phyloP scores from a whole-genome alignment of 2,888 invertebrate species.

The Stomorhina lunata region DNA sequence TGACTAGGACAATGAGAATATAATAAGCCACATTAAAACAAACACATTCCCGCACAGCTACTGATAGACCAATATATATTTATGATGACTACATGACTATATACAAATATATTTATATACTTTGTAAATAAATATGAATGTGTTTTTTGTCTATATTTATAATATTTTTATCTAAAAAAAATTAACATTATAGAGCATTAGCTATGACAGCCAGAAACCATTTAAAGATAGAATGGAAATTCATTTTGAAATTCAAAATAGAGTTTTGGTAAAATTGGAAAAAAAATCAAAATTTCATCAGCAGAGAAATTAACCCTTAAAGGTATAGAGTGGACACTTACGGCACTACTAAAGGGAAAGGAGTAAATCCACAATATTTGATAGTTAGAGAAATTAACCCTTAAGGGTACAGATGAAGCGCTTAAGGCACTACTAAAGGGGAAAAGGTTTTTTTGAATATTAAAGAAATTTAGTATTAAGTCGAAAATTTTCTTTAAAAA shows the following conservation, averaged over 20 bases:
- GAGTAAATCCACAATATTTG: no score
- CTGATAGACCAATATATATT: no score
- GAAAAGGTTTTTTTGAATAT: no score
- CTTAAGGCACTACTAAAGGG: no score
- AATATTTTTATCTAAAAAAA: slow-evolving; percentile 36
- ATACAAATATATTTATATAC: neutral
- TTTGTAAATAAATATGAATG: neutral
- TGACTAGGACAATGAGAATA: slow-evolving; percentile 41
- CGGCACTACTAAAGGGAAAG: no score
- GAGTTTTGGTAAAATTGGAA: neutral
- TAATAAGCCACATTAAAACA: slow-evolving; percentile 41
- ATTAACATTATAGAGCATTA: slow-evolving; percentile 42
- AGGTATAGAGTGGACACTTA: no score
- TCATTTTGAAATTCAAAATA: slow-evolving; percentile 4
- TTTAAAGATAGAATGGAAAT: neutral
- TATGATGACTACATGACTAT: neutral
- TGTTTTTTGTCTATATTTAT: neutral
- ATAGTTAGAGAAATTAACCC: no score
- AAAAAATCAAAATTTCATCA: slow-evolving; percentile 4
- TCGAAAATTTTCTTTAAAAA: no score
- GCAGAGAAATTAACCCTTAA: neutral
- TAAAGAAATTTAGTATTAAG: no score
- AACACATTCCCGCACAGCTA: neutral
- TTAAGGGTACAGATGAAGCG: no score
- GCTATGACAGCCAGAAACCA: slow-evolving; percentile 24